These are phyloP conservation scores for Diceros bicornis DNA, from an alignment of 2,797 vertebrate genomes.

Conservation along the genomic window DNA sequence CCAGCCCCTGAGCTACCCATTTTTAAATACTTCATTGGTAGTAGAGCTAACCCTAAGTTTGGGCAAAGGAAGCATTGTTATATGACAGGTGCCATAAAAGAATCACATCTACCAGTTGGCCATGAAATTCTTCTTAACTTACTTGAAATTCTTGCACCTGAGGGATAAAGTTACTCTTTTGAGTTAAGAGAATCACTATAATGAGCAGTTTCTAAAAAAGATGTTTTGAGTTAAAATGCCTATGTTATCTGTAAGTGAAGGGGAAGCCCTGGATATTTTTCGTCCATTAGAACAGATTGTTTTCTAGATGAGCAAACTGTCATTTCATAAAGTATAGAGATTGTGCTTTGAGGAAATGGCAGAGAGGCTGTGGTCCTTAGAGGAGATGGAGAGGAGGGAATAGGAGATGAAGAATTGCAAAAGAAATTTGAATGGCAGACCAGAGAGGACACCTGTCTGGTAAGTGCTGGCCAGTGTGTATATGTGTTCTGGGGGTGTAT, in stretches of 20 bases:
- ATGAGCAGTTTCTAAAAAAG: slow-evolving; percentile 2
- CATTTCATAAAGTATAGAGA: background rate
- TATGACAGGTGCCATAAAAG: background rate
- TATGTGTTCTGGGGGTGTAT: background rate
- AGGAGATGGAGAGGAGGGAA: background rate
- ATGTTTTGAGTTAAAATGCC: background rate
- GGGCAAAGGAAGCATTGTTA: background rate
- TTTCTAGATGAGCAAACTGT: background rate
- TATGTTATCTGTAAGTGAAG: background rate
- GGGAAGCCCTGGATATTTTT: background rate
- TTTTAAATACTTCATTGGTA: background rate
- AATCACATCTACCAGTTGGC: background rate
- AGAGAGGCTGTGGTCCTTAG: background rate
- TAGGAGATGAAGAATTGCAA: background rate
- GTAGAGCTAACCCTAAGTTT: background rate
- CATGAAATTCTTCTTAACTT: slow-evolving; percentile 16
- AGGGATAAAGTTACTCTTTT: slow-evolving; percentile 16
- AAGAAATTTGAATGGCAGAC: background rate
- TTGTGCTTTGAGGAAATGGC: background rate
- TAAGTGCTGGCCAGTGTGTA: background rate
- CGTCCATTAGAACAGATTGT: background rate
- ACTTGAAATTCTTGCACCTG: slow-evolving; percentile 15
- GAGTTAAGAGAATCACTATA: background rate
- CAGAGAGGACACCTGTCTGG: background rate
- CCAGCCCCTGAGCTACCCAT: background rate